Base-by-base conservation (phyloP, 1,140 invertebrate genomes). In the Paralvinella palmiformis region DNA sequence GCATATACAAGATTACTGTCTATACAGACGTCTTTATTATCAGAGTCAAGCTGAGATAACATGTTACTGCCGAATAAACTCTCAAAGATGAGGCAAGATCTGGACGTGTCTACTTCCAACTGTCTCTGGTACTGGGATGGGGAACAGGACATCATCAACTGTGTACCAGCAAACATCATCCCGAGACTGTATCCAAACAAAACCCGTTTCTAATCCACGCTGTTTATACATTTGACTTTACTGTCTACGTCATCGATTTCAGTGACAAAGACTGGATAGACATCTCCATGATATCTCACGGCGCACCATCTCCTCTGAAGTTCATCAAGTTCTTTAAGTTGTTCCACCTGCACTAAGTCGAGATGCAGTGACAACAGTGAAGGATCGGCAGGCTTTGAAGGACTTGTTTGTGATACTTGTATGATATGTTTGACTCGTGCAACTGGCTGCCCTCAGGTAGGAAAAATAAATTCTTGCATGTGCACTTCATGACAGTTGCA, bases 161-260 rank as follows among this genome's bases (percentile, higher is more conserved):
- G 20, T 52, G 48, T 52, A 52, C 48, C 37, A 52, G 48, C 48
- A 52, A 52, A 52, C 48, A 52, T 52, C 48, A 52, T 52, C 48
- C 48, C 48, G 48, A 52, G 13, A 52, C 48, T 20, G 48, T 52
- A 29, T 22, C 3, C 15, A 52, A n/a, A 15, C 24, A 52, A 52
- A 52, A n/a, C n/a, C 48, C 48, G 48, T 22, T 52, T 52, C 48
- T 7, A 22, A 20, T 29, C 48, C 4, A 52, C 48, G n/a, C 48
- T 52, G 48, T 52, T 52, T 29, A 52, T 52, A 29, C 48, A 52
- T 52, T 52, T 52, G 10, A 52, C 48, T 52, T 52, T 29, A 4
- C 24, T 52, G 48, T 52, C 48, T 29, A 52, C n/a, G 4, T 52
- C 48, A 1, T 20, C 48, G 48, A 52, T 52, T 22, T n/a, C 48